These are phyloP conservation scores for Megathymus violae DNA, from an alignment of 1,140 invertebrate genomes.

Conservation along the genomic window DNA sequence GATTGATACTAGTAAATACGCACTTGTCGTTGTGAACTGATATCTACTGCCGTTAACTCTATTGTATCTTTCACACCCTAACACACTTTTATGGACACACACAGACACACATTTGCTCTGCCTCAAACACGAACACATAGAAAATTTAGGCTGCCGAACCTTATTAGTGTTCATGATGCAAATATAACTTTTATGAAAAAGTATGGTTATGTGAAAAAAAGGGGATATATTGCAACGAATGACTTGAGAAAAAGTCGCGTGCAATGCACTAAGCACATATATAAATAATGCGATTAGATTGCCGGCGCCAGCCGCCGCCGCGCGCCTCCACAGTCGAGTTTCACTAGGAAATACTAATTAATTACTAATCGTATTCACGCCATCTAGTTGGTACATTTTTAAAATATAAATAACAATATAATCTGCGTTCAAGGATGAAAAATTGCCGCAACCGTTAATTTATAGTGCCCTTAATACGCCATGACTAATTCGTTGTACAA, in stretches of 20 bases:
- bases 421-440: constrained; percentile 15
- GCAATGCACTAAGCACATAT: constrained; percentile 2
- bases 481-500: not conserved
- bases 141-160: no score
- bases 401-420: constrained; percentile 24
- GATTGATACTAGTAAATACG: no score
- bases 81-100: no score
- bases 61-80: no score
- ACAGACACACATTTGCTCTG: no score
- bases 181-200: no score
- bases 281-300: constrained; percentile 53
- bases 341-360: constrained; percentile 52
- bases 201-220: no score
- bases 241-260: constrained; percentile 1
- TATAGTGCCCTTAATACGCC: constrained; percentile 3
- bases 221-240: no score
- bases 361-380: constrained; percentile 47
- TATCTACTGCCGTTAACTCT: no score
- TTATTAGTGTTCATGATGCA: no score
- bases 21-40: no score
- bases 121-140: no score
- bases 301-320: constrained; percentile 50
- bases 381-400: constrained; percentile 8
- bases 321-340: constrained; percentile 47
- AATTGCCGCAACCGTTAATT: not conserved